A percentile compares a stretch with the other conserved stretches of the same genome.
These are phyloP conservation scores for Malacoctenus gilli DNA, from an alignment of 2,797 vertebrate genomes.

Conservation along the genomic window DNA sequence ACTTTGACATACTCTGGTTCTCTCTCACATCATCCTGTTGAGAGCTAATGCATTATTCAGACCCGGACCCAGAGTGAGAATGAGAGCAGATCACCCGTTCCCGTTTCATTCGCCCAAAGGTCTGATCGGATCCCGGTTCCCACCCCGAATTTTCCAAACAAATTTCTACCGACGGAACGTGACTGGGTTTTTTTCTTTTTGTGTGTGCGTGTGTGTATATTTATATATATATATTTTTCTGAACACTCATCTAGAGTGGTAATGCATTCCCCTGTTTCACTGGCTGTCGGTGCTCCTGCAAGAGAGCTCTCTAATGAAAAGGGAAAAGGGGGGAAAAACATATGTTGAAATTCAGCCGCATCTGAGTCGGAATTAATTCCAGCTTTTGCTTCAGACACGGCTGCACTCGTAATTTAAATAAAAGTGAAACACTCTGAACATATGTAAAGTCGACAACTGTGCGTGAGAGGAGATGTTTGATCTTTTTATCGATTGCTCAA, in stretches of 20 bases:
- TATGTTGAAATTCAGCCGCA: conserved; percentile 34
- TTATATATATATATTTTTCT: too few species aligned
- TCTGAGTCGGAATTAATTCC: conserved; percentile 44
- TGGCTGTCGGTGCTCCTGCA: conserved; percentile 21
- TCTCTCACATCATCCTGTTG: conserved; percentile 56
- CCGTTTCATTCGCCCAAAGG: conserved; percentile 38
- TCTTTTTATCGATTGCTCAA: background rate
- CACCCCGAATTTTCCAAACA: conserved; percentile 38
- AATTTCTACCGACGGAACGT: conserved; percentile 36
- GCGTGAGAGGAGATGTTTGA: background rate
- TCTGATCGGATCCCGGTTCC: conserved; percentile 47
- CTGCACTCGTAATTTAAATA: conserved; percentile 38
- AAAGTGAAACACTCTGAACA: conserved; percentile 19
- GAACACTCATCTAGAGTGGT: conserved; percentile 40
- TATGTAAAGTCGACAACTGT: conserved; percentile 5
- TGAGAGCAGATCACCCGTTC: conserved; percentile 44
- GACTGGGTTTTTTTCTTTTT: conserved; percentile 30
- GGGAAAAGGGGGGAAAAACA: conserved; percentile 28
- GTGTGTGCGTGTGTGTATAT: too few species aligned
- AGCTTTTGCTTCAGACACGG: conserved; percentile 26
- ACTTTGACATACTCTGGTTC: conserved; percentile 45
- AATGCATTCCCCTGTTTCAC: conserved; percentile 41
- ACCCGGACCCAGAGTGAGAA: conserved; percentile 28
- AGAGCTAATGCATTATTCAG: conserved; percentile 70
- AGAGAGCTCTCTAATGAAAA: conserved; percentile 45